These are phyloP conservation scores for Epirrita christyi DNA, from an alignment of 2,888 invertebrate species.

Conservation along the genomic window DNA sequence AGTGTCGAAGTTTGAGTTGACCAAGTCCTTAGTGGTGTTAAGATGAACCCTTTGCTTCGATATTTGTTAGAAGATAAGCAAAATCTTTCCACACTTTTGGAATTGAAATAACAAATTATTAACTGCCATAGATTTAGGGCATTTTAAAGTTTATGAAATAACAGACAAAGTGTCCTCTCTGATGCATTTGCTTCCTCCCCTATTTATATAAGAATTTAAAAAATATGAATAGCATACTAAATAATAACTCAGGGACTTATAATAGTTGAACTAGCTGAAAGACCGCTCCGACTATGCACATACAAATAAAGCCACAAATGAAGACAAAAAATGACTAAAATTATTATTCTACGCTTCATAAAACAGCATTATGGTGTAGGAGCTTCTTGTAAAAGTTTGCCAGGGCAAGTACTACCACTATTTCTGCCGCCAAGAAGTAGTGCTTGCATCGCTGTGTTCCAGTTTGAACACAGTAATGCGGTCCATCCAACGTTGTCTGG, in stretches of 20 bases:
- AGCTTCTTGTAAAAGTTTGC: no score
- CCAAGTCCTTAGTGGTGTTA: slow-evolving; percentile 35
- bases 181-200: slow-evolving; percentile 26
- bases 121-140: not conserved
- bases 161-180: slow-evolving; percentile 8
- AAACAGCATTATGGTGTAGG: no score
- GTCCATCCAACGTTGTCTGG: no score
- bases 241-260: slow-evolving; percentile 15
- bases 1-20: slow-evolving; percentile 66
- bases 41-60: slow-evolving; percentile 3
- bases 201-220: slow-evolving; percentile 21
- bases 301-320: slow-evolving; percentile 16
- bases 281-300: slow-evolving; percentile 23
- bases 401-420: no score
- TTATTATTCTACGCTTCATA: no score
- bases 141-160: slow-evolving; percentile 6
- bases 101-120: not conserved
- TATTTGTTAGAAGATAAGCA: slow-evolving; percentile 5
- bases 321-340: slow-evolving; percentile 23
- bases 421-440: no score
- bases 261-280: slow-evolving; percentile 26
- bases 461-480: no score
- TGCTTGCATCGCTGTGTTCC: no score
- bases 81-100: slow-evolving; percentile 1
- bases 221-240: slow-evolving; percentile 18